A percentile compares a stretch with the other conserved stretches of the same genome.
These are phyloP conservation scores for Patiria miniata DNA, from an alignment of 35 echinoderm and acorn worm species.

Conservation along the genomic window DNA sequence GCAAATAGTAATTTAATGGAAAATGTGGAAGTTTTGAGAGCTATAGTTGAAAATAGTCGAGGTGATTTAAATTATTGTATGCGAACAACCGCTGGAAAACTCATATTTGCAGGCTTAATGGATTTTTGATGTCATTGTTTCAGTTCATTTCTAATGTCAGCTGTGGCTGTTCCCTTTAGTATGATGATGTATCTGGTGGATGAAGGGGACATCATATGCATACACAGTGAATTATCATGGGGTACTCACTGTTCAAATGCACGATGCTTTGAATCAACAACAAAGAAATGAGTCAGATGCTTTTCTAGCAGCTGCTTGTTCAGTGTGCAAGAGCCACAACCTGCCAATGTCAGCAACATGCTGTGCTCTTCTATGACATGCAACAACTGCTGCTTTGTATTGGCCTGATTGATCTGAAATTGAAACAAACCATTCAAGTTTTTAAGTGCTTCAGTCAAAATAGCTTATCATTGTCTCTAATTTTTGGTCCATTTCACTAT, in stretches of 20 bases:
- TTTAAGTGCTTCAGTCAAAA: too few relatives aligned
- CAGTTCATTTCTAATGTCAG: neutral
- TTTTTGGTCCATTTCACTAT: neutral
- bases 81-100: neutral
- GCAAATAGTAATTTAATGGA: neutral
- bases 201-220: neutral
- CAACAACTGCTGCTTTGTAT: neutral
- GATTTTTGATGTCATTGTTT: neutral
- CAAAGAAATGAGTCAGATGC: neutral
- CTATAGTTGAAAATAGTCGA: too few relatives aligned
- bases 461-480: too few relatives aligned
- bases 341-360: neutral
- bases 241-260: neutral
- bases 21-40: too few relatives aligned
- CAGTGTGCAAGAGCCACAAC: neutral
- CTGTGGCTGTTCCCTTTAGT: neutral
- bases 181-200: neutral
- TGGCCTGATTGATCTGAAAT: neutral
- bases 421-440: neutral
- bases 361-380: neutral
- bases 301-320: neutral
- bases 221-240: neutral
- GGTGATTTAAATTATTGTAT: neutral
- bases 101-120: neutral
- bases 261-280: neutral